Percentiles rank a stretch among this genome's conserved stretches.
Evolutionary conservation across 2,888 invertebrate species (phyloP).

Genomic region (Apotomis turbidana): DNA sequence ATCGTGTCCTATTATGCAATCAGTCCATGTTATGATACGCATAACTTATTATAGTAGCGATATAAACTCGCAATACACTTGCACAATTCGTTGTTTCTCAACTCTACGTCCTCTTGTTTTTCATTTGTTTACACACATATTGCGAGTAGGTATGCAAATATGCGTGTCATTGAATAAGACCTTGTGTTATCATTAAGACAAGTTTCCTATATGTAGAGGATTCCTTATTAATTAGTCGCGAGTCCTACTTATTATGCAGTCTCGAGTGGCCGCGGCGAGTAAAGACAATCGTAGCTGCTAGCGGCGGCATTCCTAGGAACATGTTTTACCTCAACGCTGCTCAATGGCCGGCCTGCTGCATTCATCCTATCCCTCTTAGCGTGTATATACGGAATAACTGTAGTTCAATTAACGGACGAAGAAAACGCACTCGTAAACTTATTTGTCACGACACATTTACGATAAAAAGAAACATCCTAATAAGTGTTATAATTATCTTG

Average conservation of each 20-base stretch:
- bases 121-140: too few relatives aligned
- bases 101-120: neutral
- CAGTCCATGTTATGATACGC: constrained; percentile 15
- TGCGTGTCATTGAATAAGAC: constrained; percentile 13
- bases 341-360: constrained; percentile 52
- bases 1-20: constrained; percentile 34
- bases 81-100: neutral
- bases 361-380: constrained; percentile 44
- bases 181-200: constrained; percentile 6
- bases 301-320: constrained; percentile 69
- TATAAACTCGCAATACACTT: constrained; percentile 14
- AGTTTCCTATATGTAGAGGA: constrained; percentile 15
- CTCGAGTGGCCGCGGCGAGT: constrained; percentile 39
- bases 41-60: constrained; percentile 20
- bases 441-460: neutral
- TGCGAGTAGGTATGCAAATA: constrained; percentile 6
- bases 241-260: constrained; percentile 41
- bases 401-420: constrained; percentile 23
- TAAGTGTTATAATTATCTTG: constrained; percentile 46
- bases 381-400: constrained; percentile 30
- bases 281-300: constrained; percentile 41
- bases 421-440: constrained; percentile 11
- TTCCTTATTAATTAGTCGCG: constrained; percentile 26
- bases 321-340: constrained; percentile 67
- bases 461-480: constrained; percentile 24